Evolutionary conservation across 35 echinoderm and acorn worm species (phyloP), one percentile per base, ranked within the genome.

Genomic region (Stichopus chloronotus): DNA sequence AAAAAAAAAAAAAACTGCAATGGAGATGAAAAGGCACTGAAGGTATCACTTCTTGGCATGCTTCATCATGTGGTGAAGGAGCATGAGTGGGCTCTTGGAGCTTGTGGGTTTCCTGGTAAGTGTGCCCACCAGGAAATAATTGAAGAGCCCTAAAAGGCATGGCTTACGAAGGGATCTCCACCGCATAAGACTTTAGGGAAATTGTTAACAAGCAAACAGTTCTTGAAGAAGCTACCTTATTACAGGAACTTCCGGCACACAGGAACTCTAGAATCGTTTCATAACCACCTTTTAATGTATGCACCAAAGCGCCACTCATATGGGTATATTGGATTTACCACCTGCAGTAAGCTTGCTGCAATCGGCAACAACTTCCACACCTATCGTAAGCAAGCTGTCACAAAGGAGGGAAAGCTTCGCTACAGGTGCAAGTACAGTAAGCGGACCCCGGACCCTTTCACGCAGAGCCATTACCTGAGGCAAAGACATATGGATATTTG

Each of bases 11-110:
- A 56, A n/a, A 20, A 1, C 7, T 93, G 84, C 52, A 54, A 79
- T 59, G 84, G 92, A 23, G 72, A 86, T 24, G 65, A 57, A 9
- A 60, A 86, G 9, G 19, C 21, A 0, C 25, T 93, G 55, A 93
- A 93, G 76, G 82, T 83, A 87, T 69, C 68, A 3, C 76, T 86
- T 85, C 56, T 93, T 4, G 83, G 83, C 5, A 56, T 93, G 5
- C 74, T 93, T 58, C 92, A 93, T 79, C 92, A 93, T 79, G 69
- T 88, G 23, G 92, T 93, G 3, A 59, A 93, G 25, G 79, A 92
- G 20, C 91, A 86, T 56, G 81, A 92, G 56, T 92, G 92, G 92
- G 19, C 59, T 55, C 30, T 84, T 23, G 81, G 79, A 83, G 57
- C 79, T 30, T 68, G 69, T 92, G 92, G 92, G 25, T 55, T 84